Evolutionary conservation across 2,888 invertebrate species (phyloP).

Genomic region (Nematopogon swammerdamellus): DNA sequence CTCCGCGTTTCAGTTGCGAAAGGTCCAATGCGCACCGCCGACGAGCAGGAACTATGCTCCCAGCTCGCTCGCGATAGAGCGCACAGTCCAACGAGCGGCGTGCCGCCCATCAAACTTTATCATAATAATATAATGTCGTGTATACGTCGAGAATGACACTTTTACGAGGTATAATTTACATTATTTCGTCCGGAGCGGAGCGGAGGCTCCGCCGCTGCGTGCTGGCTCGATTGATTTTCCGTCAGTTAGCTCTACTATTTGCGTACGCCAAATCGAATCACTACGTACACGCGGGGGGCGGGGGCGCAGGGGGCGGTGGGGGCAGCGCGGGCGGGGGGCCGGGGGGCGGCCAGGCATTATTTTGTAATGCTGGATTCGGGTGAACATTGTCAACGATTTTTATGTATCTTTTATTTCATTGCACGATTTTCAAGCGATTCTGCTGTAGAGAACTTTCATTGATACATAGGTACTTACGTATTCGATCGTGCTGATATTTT

Average conservation of each 20-base stretch:
- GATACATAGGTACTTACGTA: too few relatives aligned
- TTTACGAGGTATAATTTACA: conserved; percentile 55
- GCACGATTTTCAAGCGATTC: too few relatives aligned
- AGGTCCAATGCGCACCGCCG: background rate
- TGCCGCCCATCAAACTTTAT: background rate
- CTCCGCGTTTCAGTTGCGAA: background rate
- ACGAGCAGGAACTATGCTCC: too few relatives aligned
- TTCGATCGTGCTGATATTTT: background rate
- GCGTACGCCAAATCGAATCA: conserved; percentile 49
- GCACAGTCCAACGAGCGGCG: background rate
- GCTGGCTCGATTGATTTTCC: conserved; percentile 51
- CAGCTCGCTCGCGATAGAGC: too few relatives aligned
- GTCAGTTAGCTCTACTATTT: conserved; percentile 49
- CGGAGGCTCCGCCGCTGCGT: conserved; percentile 40
- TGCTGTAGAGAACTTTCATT: too few relatives aligned
- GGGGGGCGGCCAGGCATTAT: conserved; percentile 35
- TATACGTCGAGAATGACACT: conserved; percentile 52
- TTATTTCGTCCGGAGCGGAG: conserved; percentile 26
- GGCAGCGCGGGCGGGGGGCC: too few relatives aligned
- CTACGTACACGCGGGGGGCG: conserved; percentile 30
- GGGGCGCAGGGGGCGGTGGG: too few relatives aligned
- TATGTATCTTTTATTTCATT: conserved; percentile 23
- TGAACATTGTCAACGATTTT: conserved; percentile 30
- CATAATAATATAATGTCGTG: conserved; percentile 29
- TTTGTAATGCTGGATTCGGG: conserved; percentile 48